Base-by-base conservation (phyloP, 2,888 invertebrate species). In the Eurytoma adleriae region DNA sequence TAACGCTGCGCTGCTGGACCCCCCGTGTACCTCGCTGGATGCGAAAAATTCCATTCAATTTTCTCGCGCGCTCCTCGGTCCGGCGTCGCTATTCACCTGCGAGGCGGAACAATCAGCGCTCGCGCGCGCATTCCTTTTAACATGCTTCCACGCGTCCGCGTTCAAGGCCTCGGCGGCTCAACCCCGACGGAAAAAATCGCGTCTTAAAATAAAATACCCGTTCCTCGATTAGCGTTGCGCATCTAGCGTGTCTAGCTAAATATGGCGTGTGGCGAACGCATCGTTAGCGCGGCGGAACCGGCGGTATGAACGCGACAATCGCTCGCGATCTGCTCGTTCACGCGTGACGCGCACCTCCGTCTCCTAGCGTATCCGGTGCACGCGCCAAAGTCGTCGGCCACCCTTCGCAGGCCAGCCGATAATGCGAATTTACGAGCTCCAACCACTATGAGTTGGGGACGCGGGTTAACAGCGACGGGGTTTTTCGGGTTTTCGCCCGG, bases 381-480 rank as follows among this genome's bases (percentile, higher is more conserved):
- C 70, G 20, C 59, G 70, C 48, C 57, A 69, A 66, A 66, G 16
- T 40, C 40, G 40, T 40, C 4, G 40, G 40, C 40, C 40, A 1
- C 40, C 40, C 40, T 40, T 40, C 7, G 5, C 40, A 3, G 40
- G 2, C 7, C 5, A 24, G 14, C 64, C 62, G 71, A 71, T 78
- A 71, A 66, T 71, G 66, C 59, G 71, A 78, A 78, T 78, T 78
- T 78, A 78, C 71, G 71, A 56, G 71, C 20, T 40, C 13, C 24
- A 24, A 24, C 12, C n/a, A 4, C 57, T 24, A 40, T 2, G 30
- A 64, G 64, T 30, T 14, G 13, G 27, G 30, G 14, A 20, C 7
- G 67, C 2, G 52, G 50, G 30, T 3, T 14, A 2, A 27, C n/a
- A 1, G 64, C 3, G n/a, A 40, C 3, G 4, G 4, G 4, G 2